A percentile compares a stretch with the other conserved stretches of the same genome.
Evolutionary conservation across 2,113 vertebrate species (phyloP).

Genomic region (Uria lomvia): DNA sequence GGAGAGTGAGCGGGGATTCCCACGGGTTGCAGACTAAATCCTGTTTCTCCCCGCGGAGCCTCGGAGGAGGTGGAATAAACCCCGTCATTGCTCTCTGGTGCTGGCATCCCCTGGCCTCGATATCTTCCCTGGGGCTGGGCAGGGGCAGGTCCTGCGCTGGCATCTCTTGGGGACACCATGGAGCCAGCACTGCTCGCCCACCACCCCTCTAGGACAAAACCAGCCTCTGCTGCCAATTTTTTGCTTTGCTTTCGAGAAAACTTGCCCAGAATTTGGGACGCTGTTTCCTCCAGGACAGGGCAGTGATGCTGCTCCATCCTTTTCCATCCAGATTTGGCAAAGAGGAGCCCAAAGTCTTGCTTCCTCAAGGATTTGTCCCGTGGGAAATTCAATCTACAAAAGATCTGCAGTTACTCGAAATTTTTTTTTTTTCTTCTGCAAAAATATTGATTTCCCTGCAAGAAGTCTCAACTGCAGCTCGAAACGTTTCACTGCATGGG

Average conservation of each 20-base stretch:
- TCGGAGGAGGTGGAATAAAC: not conserved
- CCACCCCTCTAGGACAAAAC: not conserved
- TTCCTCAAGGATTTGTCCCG: accelerated
- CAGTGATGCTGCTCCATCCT: not conserved
- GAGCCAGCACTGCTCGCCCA: not conserved
- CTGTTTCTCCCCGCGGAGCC: not conserved
- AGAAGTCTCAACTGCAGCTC: not conserved
- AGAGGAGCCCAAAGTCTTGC: not conserved
- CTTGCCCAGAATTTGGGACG: not conserved
- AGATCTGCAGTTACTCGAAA: not conserved
- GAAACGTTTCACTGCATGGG: not conserved
- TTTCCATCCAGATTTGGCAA: not conserved
- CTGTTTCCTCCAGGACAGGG: not conserved
- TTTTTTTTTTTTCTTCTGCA: not conserved
- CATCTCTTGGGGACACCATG: not conserved
- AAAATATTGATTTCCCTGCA: not conserved
- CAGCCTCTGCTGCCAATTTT: not conserved
- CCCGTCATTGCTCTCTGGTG: not conserved
- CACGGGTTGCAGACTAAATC: not conserved
- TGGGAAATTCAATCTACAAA: not conserved
- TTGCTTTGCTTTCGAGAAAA: not conserved
- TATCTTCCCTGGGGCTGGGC: not conserved
- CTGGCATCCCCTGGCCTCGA: not conserved
- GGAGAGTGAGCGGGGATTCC: not conserved
- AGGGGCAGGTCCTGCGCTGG: not conserved